Evolutionary conservation across 2,797 vertebrate species (phyloP), one percentile per base, ranked within the genome.

Genomic region (Salarias fasciatus): DNA sequence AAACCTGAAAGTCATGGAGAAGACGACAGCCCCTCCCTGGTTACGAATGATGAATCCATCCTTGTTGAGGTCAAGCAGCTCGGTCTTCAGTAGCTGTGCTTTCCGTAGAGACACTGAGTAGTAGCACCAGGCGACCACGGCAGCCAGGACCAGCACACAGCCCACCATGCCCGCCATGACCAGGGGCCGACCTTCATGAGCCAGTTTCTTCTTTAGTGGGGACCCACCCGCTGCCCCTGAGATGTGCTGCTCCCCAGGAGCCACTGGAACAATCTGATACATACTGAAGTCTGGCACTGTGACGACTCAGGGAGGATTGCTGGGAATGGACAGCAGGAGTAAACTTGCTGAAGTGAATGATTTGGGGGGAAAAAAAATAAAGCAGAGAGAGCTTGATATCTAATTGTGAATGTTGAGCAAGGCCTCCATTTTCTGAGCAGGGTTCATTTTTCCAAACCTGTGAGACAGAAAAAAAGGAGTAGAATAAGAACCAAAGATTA

Each of bases 11-110:
- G 88, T 87, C 90, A 97, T 89, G 49, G 87, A 89, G 89, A 97
- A 97, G 57, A 97, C 93, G 50, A 94, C 79, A 24, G 92, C 91
- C 9, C 87, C 88, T 0, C 88, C 89, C 2, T 93, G 93, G 89
- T 96, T 97, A 45, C 89, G 95, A 80, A 98, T 97, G 72, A 94
- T 78, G 12, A 97, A 99, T 38, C 97, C 96, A 0, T 95, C 92
- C 0, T 92, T 93, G 47, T 92, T 91, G 61, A 99, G 93, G 69
- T 96, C 94, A 80, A 98, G 80, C 59, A 91, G 86, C 71, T 95
- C 95, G 0, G 92, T 90, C 43, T 94, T 95, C 36, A 98, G 83
- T 42, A 93, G 83, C 54, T 95, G 93, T 0, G 95, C 93, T 82
- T 96, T 95, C 28, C 91, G 91, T 9, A 98, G 89, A n/a, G 96